Percentiles rank a stretch among this genome's conserved stretches.
Conservation (phyloP, 2,888 invertebrate genomes). For the Odontocolon sp. region DNA sequence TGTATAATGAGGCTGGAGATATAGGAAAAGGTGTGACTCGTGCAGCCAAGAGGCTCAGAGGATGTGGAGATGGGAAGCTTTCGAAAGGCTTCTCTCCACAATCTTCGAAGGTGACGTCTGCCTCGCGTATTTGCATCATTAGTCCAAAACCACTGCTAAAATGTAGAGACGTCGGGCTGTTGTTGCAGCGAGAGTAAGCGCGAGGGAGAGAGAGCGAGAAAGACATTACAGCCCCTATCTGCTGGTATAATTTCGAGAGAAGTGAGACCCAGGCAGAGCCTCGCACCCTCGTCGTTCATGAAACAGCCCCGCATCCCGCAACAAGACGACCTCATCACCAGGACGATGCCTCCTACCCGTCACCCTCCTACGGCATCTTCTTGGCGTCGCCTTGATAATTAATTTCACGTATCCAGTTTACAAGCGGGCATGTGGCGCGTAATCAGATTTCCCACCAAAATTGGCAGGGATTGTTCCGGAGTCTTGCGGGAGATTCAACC, state of each 20-base stretch:
- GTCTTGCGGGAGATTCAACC: slow-evolving; percentile 45
- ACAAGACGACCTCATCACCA: slow-evolving; percentile 65
- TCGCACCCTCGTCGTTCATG: slow-evolving; percentile 43
- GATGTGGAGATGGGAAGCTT: neutral
- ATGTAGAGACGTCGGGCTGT: slow-evolving; percentile 69
- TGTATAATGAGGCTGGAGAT: slow-evolving; percentile 35
- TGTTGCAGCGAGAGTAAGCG: slow-evolving; percentile 56
- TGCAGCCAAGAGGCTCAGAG: neutral
- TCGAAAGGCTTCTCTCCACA: slow-evolving; percentile 39
- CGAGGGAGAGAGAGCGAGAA: slow-evolving; percentile 60
- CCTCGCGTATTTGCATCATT: slow-evolving; percentile 74
- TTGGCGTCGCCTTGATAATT: slow-evolving; percentile 72
- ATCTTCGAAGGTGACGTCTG: slow-evolving; percentile 64
- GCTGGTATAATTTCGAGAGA: slow-evolving; percentile 73
- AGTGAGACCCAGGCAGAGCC: slow-evolving; percentile 25
- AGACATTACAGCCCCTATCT: slow-evolving; percentile 68
- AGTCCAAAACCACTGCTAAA: slow-evolving; percentile 75
- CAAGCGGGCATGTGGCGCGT: slow-evolving; percentile 72
- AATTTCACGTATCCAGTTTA: slow-evolving; percentile 78
- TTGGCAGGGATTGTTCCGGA: slow-evolving; percentile 77
- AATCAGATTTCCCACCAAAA: slow-evolving; percentile 76
- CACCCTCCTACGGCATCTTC: slow-evolving; percentile 59
- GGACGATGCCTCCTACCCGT: slow-evolving; percentile 37
- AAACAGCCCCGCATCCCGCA: slow-evolving; percentile 35
- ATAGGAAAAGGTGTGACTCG: neutral